Evolutionary conservation across 1,140 invertebrate genomes (phyloP).

Genomic region (Drosophila prosaltans): DNA sequence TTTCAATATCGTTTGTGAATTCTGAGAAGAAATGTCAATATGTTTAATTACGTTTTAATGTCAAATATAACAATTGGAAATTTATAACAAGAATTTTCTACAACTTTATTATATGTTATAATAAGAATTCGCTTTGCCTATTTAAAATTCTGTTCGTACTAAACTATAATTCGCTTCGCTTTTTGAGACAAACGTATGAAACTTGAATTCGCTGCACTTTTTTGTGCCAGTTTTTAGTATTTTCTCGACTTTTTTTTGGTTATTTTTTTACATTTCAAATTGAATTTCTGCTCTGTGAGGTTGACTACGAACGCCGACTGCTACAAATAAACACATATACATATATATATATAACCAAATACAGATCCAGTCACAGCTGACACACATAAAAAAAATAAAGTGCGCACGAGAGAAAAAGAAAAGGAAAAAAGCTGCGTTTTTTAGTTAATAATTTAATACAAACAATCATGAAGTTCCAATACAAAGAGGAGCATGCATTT

Average conservation of each 20-base stretch:
- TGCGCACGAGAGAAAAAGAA: slow-evolving; percentile 36
- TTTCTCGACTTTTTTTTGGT: neutral
- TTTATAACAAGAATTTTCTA: too few species aligned
- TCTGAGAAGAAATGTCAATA: too few species aligned
- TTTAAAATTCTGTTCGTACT: too few species aligned
- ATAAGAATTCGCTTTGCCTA: too few species aligned
- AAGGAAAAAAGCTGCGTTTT: slow-evolving; percentile 81
- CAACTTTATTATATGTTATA: too few species aligned
- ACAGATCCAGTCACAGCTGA: slow-evolving; percentile 5
- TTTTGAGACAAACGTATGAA: too few species aligned
- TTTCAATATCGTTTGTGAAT: too few species aligned
- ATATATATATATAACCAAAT: slow-evolving; percentile 21
- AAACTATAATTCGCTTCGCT: too few species aligned
- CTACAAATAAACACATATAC: slow-evolving; percentile 12
- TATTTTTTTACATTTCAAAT: slow-evolving; percentile 4
- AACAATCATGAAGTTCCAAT: slow-evolving; percentile 97
- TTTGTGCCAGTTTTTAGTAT: too few species aligned
- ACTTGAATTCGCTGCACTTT: too few species aligned
- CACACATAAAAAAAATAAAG: slow-evolving; percentile 35
- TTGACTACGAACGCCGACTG: slow-evolving; percentile 18
- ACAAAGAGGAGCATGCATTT: slow-evolving; percentile 98
- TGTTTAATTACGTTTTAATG: too few species aligned
- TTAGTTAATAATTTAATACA: slow-evolving; percentile 66
- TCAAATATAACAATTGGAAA: too few species aligned
- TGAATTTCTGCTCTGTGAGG: slow-evolving; percentile 11